phyloP scores from a whole-genome alignment of 1,140 invertebrate genomes.

The Drosophila quadrilineata region DNA sequence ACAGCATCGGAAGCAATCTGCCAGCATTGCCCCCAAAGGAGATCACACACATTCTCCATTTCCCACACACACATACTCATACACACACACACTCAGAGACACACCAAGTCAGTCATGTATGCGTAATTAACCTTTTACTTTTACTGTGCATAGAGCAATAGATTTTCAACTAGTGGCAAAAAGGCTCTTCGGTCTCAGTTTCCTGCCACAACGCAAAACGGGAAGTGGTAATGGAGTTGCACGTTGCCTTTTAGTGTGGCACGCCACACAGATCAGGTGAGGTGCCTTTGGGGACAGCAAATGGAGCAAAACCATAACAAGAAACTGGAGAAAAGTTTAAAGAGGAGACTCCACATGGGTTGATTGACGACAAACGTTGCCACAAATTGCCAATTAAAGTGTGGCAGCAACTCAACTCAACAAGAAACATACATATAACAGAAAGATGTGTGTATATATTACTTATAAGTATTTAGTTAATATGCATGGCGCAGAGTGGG shows the following conservation, averaged over 20 bases:
- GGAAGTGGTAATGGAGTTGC: background rate
- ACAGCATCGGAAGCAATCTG: constrained; percentile 20
- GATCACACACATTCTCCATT: too few species aligned
- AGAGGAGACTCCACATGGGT: constrained; percentile 1
- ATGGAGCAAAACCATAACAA: background rate
- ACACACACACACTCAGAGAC: background rate
- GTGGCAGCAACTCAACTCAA: constrained; percentile 6
- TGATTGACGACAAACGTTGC: constrained; percentile 50
- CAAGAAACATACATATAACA: background rate
- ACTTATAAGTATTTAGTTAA: background rate
- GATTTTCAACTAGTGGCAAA: constrained; percentile 13
- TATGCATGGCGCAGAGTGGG: background rate
- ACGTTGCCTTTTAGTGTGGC: background rate
- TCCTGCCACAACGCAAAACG: constrained; percentile 13
- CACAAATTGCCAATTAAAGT: constrained; percentile 68
- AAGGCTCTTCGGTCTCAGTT: too few species aligned
- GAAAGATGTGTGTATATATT: background rate
- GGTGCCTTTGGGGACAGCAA: background rate
- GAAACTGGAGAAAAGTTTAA: background rate
- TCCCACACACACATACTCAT: too few species aligned
- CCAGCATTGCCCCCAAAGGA: too few species aligned
- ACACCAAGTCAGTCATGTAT: background rate
- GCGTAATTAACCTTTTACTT: constrained; percentile 16
- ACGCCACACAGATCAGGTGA: constrained; percentile 2
- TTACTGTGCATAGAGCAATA: background rate